Evolutionary conservation across 1,140 invertebrate genomes (phyloP).

Genomic region (Holotrichia oblita): DNA sequence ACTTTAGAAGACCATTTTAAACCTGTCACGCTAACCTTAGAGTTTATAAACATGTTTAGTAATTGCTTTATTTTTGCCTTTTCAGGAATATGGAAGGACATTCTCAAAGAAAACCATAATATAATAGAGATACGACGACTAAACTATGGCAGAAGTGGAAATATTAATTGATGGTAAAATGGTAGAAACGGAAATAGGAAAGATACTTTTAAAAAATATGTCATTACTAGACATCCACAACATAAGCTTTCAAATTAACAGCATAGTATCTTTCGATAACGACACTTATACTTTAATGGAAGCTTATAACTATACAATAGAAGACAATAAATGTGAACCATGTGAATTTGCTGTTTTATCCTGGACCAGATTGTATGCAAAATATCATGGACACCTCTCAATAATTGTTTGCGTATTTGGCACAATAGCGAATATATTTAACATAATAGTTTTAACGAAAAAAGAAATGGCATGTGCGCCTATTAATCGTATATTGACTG

Average conservation of each 20-base stretch:
- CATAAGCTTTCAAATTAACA: not conserved
- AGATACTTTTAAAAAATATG: not conserved
- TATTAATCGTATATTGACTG: conserved; percentile 84
- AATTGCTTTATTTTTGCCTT: no score
- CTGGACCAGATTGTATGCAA: conserved; percentile 2
- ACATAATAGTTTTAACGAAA: conserved; percentile 87
- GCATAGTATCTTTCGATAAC: not conserved
- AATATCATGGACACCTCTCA: conserved; percentile 73
- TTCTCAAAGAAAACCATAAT: no score
- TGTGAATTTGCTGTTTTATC: not conserved
- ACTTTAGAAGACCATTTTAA: no score
- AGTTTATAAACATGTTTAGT: no score
- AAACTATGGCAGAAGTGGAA: conserved; percentile 6
- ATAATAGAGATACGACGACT: no score
- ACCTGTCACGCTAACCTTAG: no score
- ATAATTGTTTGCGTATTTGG: conserved; percentile 86
- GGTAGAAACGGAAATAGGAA: not conserved
- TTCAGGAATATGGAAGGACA: no score
- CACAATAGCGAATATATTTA: conserved; percentile 88
- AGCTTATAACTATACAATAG: conserved; percentile 7
- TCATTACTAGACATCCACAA: not conserved
- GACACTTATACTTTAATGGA: not conserved
- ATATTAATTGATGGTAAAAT: not conserved
- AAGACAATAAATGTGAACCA: not conserved
- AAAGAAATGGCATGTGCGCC: conserved; percentile 82